A percentile compares a stretch with the other conserved stretches of the same genome.
Evolutionary conservation across 2,113 vertebrate genomes (phyloP).

Genomic region (Sceloporus tristichus): DNA sequence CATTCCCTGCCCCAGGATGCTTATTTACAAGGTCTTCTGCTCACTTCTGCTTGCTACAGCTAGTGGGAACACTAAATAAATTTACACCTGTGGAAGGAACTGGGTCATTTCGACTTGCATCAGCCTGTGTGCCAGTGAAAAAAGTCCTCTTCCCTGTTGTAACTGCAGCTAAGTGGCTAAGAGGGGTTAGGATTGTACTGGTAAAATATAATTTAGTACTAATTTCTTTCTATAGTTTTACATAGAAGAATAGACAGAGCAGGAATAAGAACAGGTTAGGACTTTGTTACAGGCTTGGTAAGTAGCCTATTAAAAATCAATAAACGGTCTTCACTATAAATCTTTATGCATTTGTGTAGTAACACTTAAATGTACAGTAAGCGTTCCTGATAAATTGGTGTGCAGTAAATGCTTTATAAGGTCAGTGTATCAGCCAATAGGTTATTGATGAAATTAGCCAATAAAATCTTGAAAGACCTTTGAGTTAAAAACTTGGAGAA

Average conservation of each 20-base stretch:
- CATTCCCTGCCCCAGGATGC: neutral
- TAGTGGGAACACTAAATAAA: neutral
- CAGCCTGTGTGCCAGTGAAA: neutral
- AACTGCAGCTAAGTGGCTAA: neutral
- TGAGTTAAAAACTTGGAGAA: slow-evolving; percentile 63
- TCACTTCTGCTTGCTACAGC: neutral
- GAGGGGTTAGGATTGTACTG: neutral
- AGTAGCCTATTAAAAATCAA: slow-evolving; percentile 15
- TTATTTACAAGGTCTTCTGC: neutral
- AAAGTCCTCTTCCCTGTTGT: neutral
- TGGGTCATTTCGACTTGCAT: too few relatives aligned
- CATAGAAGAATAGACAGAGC: neutral
- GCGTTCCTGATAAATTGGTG: slow-evolving; percentile 54
- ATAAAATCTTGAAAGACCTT: slow-evolving; percentile 52
- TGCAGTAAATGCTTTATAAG: slow-evolving; percentile 56
- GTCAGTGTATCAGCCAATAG: slow-evolving; percentile 19
- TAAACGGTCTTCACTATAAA: slow-evolving; percentile 10
- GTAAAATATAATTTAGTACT: neutral
- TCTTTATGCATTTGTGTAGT: slow-evolving; percentile 20
- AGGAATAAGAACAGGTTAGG: neutral
- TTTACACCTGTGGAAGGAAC: neutral
- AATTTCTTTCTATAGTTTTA: neutral
- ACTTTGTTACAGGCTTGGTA: neutral
- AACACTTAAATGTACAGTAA: neutral
- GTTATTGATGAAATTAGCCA: slow-evolving; percentile 52